Evolutionary conservation across 2,797 vertebrate genomes (phyloP).

Genomic region (Caiman crocodilus): DNA sequence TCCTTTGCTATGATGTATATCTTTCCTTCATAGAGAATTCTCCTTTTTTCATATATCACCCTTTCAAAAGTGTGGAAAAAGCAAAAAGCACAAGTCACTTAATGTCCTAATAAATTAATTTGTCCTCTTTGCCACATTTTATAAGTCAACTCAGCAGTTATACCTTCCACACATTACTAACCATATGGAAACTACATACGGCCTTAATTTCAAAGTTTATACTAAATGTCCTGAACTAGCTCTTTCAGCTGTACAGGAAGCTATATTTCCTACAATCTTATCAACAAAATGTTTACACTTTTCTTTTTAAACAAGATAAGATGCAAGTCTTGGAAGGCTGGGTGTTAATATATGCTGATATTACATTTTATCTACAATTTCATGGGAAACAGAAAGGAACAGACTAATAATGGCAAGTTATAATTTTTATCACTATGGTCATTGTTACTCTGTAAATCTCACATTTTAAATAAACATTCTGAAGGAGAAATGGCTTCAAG

Average conservation of each 20-base stretch:
- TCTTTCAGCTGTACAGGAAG: slow-evolving; percentile 61
- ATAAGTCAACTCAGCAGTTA: neutral
- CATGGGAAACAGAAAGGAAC: slow-evolving; percentile 30
- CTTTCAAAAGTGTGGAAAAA: neutral
- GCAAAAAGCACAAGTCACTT: neutral
- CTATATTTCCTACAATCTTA: slow-evolving; percentile 65
- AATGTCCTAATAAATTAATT: neutral
- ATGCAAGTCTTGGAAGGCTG: slow-evolving; percentile 25
- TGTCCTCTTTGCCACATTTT: neutral
- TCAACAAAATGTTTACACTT: slow-evolving; percentile 71
- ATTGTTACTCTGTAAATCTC: slow-evolving; percentile 40
- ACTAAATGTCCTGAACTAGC: slow-evolving; percentile 16
- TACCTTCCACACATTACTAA: neutral
- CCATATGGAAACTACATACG: neutral
- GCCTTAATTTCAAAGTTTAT: slow-evolving; percentile 15
- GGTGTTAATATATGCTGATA: slow-evolving; percentile 63
- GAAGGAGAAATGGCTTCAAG: slow-evolving; percentile 64
- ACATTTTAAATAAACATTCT: slow-evolving; percentile 65
- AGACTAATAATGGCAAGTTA: slow-evolving; percentile 35
- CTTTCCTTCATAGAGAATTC: neutral
- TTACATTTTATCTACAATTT: slow-evolving; percentile 53
- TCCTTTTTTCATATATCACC: neutral
- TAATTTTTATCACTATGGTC: slow-evolving; percentile 38
- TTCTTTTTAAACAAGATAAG: slow-evolving; percentile 69
- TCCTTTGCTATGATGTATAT: neutral